These are phyloP conservation scores for Nomada fucata DNA, from an alignment of 2,888 invertebrate species.

Conservation along the genomic window DNA sequence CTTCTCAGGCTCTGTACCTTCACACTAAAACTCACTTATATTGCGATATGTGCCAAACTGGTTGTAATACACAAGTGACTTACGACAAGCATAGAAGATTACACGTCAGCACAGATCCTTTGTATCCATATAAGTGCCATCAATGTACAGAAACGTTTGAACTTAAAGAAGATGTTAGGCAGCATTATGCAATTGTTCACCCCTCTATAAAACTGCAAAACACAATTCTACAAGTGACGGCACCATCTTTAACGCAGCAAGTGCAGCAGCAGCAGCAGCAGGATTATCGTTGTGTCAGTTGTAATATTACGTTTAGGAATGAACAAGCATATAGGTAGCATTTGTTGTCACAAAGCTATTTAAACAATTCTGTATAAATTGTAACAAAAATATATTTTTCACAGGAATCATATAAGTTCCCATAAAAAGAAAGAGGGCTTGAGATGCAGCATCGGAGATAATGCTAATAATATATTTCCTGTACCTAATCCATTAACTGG, in stretches of 20 bases:
- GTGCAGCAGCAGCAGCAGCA: slow-evolving; percentile 39
- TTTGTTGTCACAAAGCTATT: background rate
- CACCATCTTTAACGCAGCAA: slow-evolving; percentile 37
- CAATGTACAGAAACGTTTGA: slow-evolving; percentile 75
- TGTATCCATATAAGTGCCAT: slow-evolving; percentile 77
- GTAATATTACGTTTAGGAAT: slow-evolving; percentile 73
- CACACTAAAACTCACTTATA: slow-evolving; percentile 76
- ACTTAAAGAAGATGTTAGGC: slow-evolving; percentile 70
- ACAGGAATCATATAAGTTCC: slow-evolving; percentile 69
- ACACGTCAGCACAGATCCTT: slow-evolving; percentile 74
- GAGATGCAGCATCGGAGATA: slow-evolving; percentile 59
- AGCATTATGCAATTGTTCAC: slow-evolving; percentile 65
- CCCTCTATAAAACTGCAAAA: slow-evolving; percentile 56
- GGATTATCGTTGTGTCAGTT: slow-evolving; percentile 65
- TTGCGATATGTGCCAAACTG: slow-evolving; percentile 76
- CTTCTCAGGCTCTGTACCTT: slow-evolving; percentile 62
- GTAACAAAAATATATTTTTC: slow-evolving; percentile 34
- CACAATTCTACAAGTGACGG: slow-evolving; percentile 41
- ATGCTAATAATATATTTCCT: slow-evolving; percentile 60
- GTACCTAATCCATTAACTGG: slow-evolving; percentile 68
- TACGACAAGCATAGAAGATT: slow-evolving; percentile 72
- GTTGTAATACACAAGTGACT: slow-evolving; percentile 65
- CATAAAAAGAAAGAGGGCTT: slow-evolving; percentile 69
- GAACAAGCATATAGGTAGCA: slow-evolving; percentile 74
- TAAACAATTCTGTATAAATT: background rate